Evolutionary conservation across 2,888 invertebrate species (phyloP).

Genomic region (Sipunculus nudus): DNA sequence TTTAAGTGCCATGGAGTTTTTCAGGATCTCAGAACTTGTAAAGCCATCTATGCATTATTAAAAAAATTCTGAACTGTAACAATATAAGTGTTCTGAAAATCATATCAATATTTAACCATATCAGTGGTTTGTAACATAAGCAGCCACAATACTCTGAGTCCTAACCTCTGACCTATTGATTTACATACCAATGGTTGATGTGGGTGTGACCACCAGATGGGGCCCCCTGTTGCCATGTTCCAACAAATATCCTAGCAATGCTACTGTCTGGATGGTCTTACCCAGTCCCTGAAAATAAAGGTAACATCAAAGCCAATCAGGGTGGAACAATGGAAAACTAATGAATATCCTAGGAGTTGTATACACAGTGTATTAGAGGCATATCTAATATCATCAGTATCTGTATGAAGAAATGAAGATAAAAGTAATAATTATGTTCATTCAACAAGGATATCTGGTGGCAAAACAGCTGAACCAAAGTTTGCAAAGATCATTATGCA

Average conservation of each 20-base stretch:
- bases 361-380: neutral
- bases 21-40: no score
- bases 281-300: slow-evolving; percentile 57
- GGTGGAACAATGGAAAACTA: neutral
- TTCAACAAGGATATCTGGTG: no score
- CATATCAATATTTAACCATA: no score
- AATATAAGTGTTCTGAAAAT: no score
- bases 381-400: neutral
- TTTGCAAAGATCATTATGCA: no score
- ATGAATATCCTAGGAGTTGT: neutral
- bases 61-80: no score
- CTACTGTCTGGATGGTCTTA: slow-evolving; percentile 65
- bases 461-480: no score
- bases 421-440: no score
- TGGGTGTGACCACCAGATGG: slow-evolving; percentile 94
- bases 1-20: no score
- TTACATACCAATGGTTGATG: slow-evolving; percentile 84
- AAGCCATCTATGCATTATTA: no score
- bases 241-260: slow-evolving; percentile 76
- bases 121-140: no score
- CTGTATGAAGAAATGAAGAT: neutral
- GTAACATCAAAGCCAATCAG: neutral
- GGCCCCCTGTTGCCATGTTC: slow-evolving; percentile 79
- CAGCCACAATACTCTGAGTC: no score
- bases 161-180: neutral